Base-by-base conservation (phyloP, 2,113 vertebrate species). In the Chaetura pelagica region DNA sequence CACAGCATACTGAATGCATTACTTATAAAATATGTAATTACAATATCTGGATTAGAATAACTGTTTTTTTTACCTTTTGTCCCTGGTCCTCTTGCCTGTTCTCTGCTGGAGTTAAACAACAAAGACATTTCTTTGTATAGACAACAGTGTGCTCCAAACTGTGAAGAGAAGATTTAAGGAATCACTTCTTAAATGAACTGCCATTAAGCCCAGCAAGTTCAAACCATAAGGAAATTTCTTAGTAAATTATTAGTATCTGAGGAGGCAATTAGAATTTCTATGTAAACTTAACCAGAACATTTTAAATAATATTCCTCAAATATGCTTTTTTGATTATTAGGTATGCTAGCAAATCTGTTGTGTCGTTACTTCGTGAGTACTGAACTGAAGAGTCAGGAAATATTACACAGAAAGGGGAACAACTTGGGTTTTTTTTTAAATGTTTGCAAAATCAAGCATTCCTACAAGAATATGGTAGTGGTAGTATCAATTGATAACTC, bases 61-160 rank as follows among this genome's bases (percentile, higher is more conserved):
- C 62, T 87, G n/a, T 8, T 38, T 44, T 76, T 93, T 72, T 94
- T 88, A 61, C 90, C 62, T 95, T 91, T 92, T 88, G 89, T 86
- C 72, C 71, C 94, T 80, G 74, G 15, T 89, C 32, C 26, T 72
- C 82, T 82, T 81, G 67, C 42, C 32, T 79, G 61, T 69, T 91
- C 68, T 90, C 88, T 80, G 68, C 89, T 94, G 88, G 90, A 90
- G 35, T 79, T 71, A 64, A 90, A 81, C 67, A 85, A 78, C 73
- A 90, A 85, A 80, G 85, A 21, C 22, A 49, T 69, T 88, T 92
- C 61, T 55, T 80, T 49, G 51, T 69, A 42, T 30, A 71, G 63
- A 62, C 1, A 15, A 81, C 2, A 4, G 18, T 49, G 32, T 62
- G 42, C 49, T 91, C 63, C 62, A 83, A 76, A 94, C 49, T 66